phyloP scores from a whole-genome alignment of 2,888 invertebrate genomes.

The Zygaena filipendulae region DNA sequence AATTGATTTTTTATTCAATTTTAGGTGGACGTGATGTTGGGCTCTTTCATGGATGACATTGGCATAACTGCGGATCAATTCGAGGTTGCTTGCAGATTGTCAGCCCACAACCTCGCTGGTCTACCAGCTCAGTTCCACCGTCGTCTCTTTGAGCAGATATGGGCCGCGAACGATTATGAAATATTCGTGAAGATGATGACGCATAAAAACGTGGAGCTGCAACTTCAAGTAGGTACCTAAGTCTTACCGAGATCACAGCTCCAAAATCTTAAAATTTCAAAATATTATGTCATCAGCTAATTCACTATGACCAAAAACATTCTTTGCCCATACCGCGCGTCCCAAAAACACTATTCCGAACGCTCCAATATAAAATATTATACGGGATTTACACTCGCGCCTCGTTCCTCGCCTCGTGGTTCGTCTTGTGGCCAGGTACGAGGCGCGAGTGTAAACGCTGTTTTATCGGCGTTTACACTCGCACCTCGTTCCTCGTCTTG shows the following conservation, averaged over 20 bases:
- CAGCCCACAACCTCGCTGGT: constrained; percentile 52
- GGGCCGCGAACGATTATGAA: constrained; percentile 92
- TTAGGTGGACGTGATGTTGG: constrained; percentile 88
- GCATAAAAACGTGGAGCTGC: constrained; percentile 90
- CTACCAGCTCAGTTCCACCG: constrained; percentile 71
- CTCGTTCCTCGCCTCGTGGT: too few relatives aligned
- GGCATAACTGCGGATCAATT: constrained; percentile 90
- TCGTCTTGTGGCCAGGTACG: too few relatives aligned
- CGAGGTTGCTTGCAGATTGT: constrained; percentile 77
- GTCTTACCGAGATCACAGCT: not conserved
- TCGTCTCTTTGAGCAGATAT: constrained; percentile 78
- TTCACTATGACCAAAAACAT: too few relatives aligned
- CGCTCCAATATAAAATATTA: too few relatives aligned
- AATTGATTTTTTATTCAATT: too few relatives aligned
- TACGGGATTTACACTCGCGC: too few relatives aligned
- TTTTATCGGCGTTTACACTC: too few relatives aligned
- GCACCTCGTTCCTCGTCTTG: too few relatives aligned
- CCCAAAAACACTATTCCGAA: too few relatives aligned
- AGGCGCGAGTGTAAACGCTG: too few relatives aligned
- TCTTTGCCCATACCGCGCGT: too few relatives aligned
- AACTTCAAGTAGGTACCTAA: constrained; percentile 64
- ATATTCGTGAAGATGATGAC: constrained; percentile 94
- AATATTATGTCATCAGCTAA: too few relatives aligned
- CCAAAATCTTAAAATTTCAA: not conserved
- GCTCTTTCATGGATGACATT: constrained; percentile 93